Percentiles rank a stretch among this genome's conserved stretches.
Evolutionary conservation across 35 echinoderm and acorn worm species (phyloP).

Genomic region (Nesometra sesokonis): DNA sequence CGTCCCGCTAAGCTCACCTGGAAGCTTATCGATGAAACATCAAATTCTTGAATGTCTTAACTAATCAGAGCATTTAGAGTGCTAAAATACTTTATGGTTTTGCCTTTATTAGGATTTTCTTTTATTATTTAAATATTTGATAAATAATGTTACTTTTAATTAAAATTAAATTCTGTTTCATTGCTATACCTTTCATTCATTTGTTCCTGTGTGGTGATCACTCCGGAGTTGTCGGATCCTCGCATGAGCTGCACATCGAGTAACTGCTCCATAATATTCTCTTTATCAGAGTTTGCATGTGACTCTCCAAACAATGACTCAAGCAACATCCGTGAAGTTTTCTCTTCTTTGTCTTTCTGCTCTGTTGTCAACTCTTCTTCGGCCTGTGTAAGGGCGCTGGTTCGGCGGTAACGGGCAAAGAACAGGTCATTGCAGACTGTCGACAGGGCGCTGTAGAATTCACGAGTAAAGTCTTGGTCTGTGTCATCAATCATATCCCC

Average conservation of each 20-base stretch:
- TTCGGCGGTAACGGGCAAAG: constrained; percentile 77
- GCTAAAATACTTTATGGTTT: too few species aligned
- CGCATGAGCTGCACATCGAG: constrained; percentile 78
- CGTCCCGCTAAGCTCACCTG: constrained; percentile 82
- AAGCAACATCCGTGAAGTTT: constrained; percentile 22
- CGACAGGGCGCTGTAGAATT: constrained; percentile 73
- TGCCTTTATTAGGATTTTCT: too few species aligned
- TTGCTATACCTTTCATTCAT: constrained; percentile 54
- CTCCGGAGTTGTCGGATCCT: constrained; percentile 53
- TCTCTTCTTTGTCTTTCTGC: background rate
- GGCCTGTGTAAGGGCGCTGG: background rate
- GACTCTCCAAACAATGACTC: constrained; percentile 52
- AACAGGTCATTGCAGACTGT: constrained; percentile 92
- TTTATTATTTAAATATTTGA: too few species aligned
- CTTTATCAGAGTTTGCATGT: constrained; percentile 47
- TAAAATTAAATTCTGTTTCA: too few species aligned
- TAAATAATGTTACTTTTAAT: too few species aligned
- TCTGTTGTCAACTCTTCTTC: background rate
- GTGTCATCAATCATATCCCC: constrained; percentile 92
- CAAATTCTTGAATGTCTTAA: too few species aligned
- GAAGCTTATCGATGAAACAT: constrained; percentile 40
- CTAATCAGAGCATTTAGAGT: too few species aligned
- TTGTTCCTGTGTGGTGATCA: constrained; percentile 51
- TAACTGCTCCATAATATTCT: constrained; percentile 46
- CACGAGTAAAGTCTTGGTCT: constrained; percentile 35